phyloP scores from a whole-genome alignment of 2,797 vertebrate genomes.

The Hypotaenidia philippensis region DNA sequence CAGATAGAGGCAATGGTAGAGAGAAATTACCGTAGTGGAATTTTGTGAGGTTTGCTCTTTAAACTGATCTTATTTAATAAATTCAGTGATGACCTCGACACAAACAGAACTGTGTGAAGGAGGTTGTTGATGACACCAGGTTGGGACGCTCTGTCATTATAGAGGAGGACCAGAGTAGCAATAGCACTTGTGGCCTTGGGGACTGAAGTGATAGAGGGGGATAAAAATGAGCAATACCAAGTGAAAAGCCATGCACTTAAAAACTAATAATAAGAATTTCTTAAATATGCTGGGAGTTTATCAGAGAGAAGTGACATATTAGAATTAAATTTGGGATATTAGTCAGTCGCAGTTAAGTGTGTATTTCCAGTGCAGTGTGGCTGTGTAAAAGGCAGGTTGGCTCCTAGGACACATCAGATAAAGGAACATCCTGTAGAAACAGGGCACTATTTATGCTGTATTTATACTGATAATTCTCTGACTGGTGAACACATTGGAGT shows the following conservation, averaged over 20 bases:
- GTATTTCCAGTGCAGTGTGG: background rate
- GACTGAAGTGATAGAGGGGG: background rate
- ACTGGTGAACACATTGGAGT: background rate
- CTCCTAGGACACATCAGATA: background rate
- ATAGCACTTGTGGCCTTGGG: background rate
- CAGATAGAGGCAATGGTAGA: background rate
- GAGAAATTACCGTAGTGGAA: background rate
- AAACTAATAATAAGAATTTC: background rate
- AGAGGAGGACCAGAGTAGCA: background rate
- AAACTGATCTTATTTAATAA: background rate
- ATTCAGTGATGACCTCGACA: background rate
- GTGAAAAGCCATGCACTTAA: background rate
- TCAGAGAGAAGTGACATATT: background rate
- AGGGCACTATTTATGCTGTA: background rate
- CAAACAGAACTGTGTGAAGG: background rate
- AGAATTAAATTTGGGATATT: background rate
- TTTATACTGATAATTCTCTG: background rate
- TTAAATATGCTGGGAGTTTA: background rate
- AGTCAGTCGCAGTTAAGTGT: accelerated
- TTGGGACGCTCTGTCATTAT: background rate
- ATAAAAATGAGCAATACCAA: background rate
- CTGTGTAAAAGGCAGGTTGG: background rate
- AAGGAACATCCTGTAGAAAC: background rate
- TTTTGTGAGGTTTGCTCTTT: conserved; percentile 4
- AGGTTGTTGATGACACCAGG: background rate